Base-by-base conservation (phyloP, 2,113 vertebrate genomes). In the Clupea harengus region DNA sequence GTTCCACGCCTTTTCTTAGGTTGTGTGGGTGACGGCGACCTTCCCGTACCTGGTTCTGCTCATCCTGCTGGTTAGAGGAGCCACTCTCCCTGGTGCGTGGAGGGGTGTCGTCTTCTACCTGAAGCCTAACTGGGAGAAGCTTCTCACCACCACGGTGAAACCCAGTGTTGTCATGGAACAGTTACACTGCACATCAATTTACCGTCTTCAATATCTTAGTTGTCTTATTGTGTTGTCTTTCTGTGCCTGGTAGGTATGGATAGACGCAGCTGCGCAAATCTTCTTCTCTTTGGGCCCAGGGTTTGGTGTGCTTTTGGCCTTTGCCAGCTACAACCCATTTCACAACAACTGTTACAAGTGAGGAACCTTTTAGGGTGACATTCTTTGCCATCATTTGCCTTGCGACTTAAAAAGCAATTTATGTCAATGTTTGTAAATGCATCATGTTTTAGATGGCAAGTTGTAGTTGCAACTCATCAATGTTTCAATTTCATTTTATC, bases 341-440 rank as follows among this genome's bases (percentile, higher is more conserved):
- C 96, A 97, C 93, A 99, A 99, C 96, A 99, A 99, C 95, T 99
- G 98, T 91, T 99, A 99, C 91, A 98, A 97, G 98, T 99, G 92
- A 96, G 90, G 60, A 86, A 13, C 39, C 13, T 39, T 46, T 10
- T 80, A 25, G 18, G 67, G 81, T 57, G 45, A 60, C 22, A 64
- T 20, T 6, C 15, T 9, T 54, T 39, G 13, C 10, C 44, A 6
- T 60, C 78, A 39, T 49, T 81, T 84, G 78, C 9, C 57, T 22
- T 80, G 52, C 47, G 39, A 45, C 57, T 64, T 64, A 64, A n/a
- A 60, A 64, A 18, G 11, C n/a, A 64, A n/a, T 60, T 2, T 57
- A 17, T 60, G 57, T 60, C 15, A 52, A n/a, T 64, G 4, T 9
- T 64, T 25, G 10, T 64, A 67, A 22, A 60, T 8, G 64, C n/a